Conservation (phyloP, 2,113 vertebrate species). For the Ancistrus triradiatus region DNA sequence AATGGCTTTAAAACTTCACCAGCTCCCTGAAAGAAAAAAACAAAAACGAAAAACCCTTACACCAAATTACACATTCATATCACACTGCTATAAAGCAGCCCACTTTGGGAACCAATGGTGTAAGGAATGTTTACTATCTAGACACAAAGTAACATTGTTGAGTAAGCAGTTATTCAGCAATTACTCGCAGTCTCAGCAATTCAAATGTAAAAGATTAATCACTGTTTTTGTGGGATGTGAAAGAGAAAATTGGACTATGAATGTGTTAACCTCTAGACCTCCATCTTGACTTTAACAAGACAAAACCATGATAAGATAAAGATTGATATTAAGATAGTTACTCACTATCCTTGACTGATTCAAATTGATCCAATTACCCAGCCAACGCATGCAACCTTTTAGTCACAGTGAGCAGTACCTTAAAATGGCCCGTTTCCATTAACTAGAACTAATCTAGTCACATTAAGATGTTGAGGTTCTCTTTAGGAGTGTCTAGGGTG, state of each 20-base stretch:
- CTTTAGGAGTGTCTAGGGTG: too few species aligned
- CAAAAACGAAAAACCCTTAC: too few species aligned
- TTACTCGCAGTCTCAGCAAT: constrained; percentile 61
- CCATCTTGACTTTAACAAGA: constrained; percentile 69
- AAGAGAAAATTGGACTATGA: constrained; percentile 67
- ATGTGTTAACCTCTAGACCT: constrained; percentile 70
- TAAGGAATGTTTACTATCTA: too few species aligned
- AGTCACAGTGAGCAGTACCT: constrained; percentile 50
- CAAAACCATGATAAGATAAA: constrained; percentile 59
- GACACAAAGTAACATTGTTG: constrained; percentile 29
- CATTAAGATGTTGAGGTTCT: too few species aligned
- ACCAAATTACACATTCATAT: too few species aligned
- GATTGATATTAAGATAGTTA: constrained; percentile 67
- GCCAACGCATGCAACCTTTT: constrained; percentile 60
- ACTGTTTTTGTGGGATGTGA: constrained; percentile 61
- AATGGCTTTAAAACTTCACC: too few species aligned
- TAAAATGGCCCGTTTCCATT: not conserved
- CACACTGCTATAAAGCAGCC: too few species aligned
- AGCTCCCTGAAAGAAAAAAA: too few species aligned
- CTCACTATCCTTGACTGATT: constrained; percentile 69
- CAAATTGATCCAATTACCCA: constrained; percentile 71
- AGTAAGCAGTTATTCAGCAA: constrained; percentile 54
- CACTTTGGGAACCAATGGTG: too few species aligned
- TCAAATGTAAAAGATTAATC: constrained; percentile 66
- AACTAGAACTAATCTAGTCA: not conserved